Conservation (phyloP, 1,140 invertebrate genomes). For the Drosophila varians region DNA sequence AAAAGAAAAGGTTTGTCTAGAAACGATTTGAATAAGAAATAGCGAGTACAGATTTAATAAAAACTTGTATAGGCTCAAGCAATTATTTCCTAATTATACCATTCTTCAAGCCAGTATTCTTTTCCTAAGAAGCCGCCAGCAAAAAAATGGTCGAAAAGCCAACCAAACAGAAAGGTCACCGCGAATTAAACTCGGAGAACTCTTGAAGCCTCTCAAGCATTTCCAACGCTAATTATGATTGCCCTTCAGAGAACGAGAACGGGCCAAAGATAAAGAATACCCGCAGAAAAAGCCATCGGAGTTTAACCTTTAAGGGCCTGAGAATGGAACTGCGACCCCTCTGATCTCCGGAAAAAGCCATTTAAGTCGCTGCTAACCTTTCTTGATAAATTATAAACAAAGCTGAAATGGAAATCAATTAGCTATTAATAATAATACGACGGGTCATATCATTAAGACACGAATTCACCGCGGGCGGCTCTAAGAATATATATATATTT, state of each 20-base stretch:
- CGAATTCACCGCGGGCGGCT: constrained; percentile 33
- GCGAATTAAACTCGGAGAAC: constrained; percentile 30
- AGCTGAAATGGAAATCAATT: constrained; percentile 64
- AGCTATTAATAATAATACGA: constrained; percentile 71
- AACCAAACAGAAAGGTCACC: constrained; percentile 38
- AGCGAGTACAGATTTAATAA: not conserved
- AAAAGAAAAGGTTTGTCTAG: not conserved
- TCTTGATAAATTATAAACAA: constrained; percentile 66
- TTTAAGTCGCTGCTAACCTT: constrained; percentile 38
- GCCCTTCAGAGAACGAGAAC: constrained; percentile 56
- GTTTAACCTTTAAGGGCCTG: constrained; percentile 74
- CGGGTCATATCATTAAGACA: constrained; percentile 45
- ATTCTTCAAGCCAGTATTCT: not conserved
- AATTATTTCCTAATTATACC: constrained; percentile 12
- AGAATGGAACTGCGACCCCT: constrained; percentile 35
- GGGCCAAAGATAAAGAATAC: constrained; percentile 12
- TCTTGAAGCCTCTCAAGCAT: constrained; percentile 28
- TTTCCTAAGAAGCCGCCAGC: not conserved
- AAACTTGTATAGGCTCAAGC: not conserved
- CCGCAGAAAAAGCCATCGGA: constrained; percentile 9
- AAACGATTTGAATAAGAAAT: constrained; percentile 1
- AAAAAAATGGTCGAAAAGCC: constrained; percentile 15
- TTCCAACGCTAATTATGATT: constrained; percentile 68
- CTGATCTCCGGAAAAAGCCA: constrained; percentile 31
- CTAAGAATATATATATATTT: constrained; percentile 7